A percentile compares a stretch with the other conserved stretches of the same genome.
phyloP scores from a whole-genome alignment of 2,113 vertebrate species.

The Podocnemis expansa region DNA sequence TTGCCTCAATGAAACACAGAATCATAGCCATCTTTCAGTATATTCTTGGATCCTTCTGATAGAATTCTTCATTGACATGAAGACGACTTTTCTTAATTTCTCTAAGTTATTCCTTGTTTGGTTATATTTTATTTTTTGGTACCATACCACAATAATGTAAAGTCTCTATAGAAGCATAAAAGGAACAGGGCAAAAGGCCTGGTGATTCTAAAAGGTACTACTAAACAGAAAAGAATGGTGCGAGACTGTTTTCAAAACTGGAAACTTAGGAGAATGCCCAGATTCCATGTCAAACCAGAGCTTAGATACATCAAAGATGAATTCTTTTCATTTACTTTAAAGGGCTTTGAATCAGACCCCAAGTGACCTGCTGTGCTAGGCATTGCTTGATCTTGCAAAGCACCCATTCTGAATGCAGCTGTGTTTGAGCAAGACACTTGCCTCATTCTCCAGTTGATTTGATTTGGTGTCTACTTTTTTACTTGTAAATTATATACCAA shows the following conservation, averaged over 20 bases:
- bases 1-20: slow-evolving; percentile 11
- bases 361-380: neutral
- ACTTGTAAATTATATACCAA: neutral
- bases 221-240: neutral
- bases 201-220: neutral
- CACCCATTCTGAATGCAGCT: neutral
- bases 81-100: neutral
- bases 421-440: neutral
- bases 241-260: neutral
- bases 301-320: neutral
- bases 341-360: neutral
- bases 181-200: neutral
- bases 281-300: neutral
- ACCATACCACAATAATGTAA: neutral
- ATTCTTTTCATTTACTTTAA: neutral
- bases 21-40: neutral
- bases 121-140: slow-evolving; percentile 1
- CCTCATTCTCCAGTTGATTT: neutral
- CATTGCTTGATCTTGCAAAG: neutral
- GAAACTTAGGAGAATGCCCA: fast-evolving
- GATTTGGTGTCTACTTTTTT: neutral
- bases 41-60: neutral
- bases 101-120: neutral
- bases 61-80: neutral
- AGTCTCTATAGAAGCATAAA: neutral